Conservation (phyloP, 2,888 invertebrate genomes). For the Syritta pipiens region DNA sequence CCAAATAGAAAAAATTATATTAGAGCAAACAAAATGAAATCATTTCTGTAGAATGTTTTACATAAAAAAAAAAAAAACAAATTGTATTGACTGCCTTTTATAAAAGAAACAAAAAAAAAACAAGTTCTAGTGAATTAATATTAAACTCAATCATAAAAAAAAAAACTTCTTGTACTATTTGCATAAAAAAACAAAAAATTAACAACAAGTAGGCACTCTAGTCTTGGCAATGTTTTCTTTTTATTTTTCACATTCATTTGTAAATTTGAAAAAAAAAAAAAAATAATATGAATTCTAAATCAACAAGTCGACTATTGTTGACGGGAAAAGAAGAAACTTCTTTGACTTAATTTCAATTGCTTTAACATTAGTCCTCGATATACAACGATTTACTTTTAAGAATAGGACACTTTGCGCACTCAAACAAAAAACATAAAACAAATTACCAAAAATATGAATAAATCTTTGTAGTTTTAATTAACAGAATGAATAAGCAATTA, state of each 20-base stretch:
- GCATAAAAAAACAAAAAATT: slow-evolving; percentile 28
- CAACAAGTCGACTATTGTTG: slow-evolving; percentile 49
- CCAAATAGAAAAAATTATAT: slow-evolving; percentile 30
- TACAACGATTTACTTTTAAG: slow-evolving; percentile 68
- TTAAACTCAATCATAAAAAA: slow-evolving; percentile 59
- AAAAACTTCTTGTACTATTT: slow-evolving; percentile 58
- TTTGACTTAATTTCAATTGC: slow-evolving; percentile 7
- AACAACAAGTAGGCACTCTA: slow-evolving; percentile 48
- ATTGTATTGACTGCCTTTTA: slow-evolving; percentile 69
- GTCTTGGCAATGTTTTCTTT: slow-evolving; percentile 54
- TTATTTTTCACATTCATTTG: slow-evolving; percentile 40
- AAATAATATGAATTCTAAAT: slow-evolving; percentile 27
- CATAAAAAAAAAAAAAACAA: slow-evolving; percentile 47
- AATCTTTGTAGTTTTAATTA: slow-evolving; percentile 42
- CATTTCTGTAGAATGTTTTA: slow-evolving; percentile 63
- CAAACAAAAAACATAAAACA: background rate
- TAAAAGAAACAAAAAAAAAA: slow-evolving; percentile 28
- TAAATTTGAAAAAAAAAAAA: slow-evolving; percentile 17
- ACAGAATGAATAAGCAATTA: slow-evolving; percentile 36
- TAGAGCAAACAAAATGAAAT: slow-evolving; percentile 46
- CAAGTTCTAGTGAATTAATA: slow-evolving; percentile 19
- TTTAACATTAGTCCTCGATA: slow-evolving; percentile 49
- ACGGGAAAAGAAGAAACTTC: background rate
- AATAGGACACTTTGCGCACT: slow-evolving; percentile 59
- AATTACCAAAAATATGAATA: slow-evolving; percentile 6